Base-by-base conservation (phyloP, 2,113 vertebrate species). In the Rhinopomastus cyanomelas region DNA sequence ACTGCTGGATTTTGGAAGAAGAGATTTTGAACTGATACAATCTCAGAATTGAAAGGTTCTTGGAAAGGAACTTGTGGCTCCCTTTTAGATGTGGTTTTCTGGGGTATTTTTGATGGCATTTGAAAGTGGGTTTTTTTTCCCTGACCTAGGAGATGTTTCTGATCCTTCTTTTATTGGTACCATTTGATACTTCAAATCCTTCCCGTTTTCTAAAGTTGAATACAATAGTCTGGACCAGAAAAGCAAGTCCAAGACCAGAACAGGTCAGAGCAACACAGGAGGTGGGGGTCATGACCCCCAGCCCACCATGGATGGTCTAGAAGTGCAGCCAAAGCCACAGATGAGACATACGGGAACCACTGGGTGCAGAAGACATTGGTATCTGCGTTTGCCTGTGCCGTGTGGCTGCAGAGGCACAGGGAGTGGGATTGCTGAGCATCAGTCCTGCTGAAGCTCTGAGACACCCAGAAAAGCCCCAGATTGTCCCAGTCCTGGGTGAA, bases 281-380 rank as follows among this genome's bases (percentile, higher is more conserved):
- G 17, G 2, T 18, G 12, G 37, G 22, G 37, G 8, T 5, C 7
- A 36, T 52, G 21, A 61, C 8, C 23, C 61, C 55, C 26, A 62
- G 1, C 5, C 7, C 18, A 29, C 3, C 2, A 18, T 2, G 16
- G 68, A 56, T 5, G 20, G 52, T 9, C 57, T 44, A 60, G 52
- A 42, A 66, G 21, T 0, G 3, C 20, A 37, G 22, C 22, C 72
- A 75, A 51, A 69, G 46, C 51, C 78, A 32, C 3, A 1, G 57
- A 17, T 1, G 4, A 48, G 22, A 11, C 0, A 0, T 10, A 4
- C 4, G 46, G 20, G 17, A 46, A 44, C 5, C 0, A 0, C 23
- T 0, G 2, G 77, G 2, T 8, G 46, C 71, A 42, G 71, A 55
- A 77, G 25, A 23, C 51, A 13, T 7, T 12, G 0, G n/a, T 19